Percentiles rank a stretch among this genome's conserved stretches.
Evolutionary conservation across 1,140 invertebrate genomes (phyloP).

Genomic region (Acromyrmex charruanus): DNA sequence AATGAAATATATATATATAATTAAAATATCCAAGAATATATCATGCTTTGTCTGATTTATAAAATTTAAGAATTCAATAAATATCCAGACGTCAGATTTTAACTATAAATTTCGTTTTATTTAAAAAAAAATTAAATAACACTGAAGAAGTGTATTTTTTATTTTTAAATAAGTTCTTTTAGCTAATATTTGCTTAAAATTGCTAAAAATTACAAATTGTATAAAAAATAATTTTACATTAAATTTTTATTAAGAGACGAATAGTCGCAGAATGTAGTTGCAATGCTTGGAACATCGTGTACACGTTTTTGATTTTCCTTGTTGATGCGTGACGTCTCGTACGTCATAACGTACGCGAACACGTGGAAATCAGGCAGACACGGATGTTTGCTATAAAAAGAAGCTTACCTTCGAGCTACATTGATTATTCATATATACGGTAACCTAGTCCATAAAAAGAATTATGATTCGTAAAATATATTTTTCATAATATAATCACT

Average conservation of each 20-base stretch:
- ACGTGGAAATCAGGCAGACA: constrained; percentile 5
- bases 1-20: background rate
- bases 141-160: background rate
- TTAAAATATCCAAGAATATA: background rate
- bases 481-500: background rate
- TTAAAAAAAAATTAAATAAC: constrained; percentile 5
- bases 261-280: background rate
- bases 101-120: background rate
- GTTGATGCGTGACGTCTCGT: constrained; percentile 5
- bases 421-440: background rate
- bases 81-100: background rate
- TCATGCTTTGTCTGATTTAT: background rate
- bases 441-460: constrained; percentile 2
- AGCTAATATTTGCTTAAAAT: background rate
- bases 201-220: background rate
- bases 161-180: background rate
- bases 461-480: constrained; percentile 8
- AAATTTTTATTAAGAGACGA: background rate
- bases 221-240: background rate
- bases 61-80: background rate
- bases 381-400: constrained; percentile 26
- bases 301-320: background rate
- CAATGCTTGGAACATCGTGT: background rate
- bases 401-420: constrained; percentile 32
- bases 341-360: background rate